Evolutionary conservation across 2,797 vertebrate species (phyloP), one percentile per base, ranked within the genome.

Genomic region (Crax fasciolata): DNA sequence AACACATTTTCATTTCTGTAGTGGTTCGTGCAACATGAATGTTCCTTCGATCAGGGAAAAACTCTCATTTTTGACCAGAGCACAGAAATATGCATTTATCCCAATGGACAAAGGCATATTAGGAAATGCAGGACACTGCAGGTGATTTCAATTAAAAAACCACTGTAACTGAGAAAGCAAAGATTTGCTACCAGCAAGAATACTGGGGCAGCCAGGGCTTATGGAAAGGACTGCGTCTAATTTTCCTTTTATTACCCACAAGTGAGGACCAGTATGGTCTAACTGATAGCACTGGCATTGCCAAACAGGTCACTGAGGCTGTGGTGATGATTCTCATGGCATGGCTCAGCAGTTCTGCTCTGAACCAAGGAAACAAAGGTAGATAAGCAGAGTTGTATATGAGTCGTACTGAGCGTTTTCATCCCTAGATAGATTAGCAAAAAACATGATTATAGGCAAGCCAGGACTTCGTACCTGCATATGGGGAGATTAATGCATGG

Each of bases 401-500:
- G 57, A 25, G 10, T 24, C 24, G 11, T 11, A 8, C 17, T 6
- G 7, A 28, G n/a, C 25, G 23, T 38, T 85, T 73, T 70, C 3
- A 13, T 59, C 27, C 21, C 13, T 49, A 18, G 25, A 1, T 66
- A 59, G 54, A 6, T 49, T 27, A 58, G 39, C 18, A 48, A 76
- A 84, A 46, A 79, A 6, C 20, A 2, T 8, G 6, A 10, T 70
- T 65, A 6, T 13, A 70, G 58, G 16, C n/a, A 58, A 75, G n/a
- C 35, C 30, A 32, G 43, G 49, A 4, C 41, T 70, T 65, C 0
- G 0, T 51, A 25, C 11, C 11, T 63, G 38, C 16, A 0, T 9
- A 4, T 20, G 70, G 74, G 65, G 28, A 27, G 6, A 1, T 23
- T 28, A 54, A 14, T 10, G 20, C 3, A 0, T 39, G 10, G 58